Conservation (phyloP, 2,113 vertebrate species). For the Macrotis lagotis region DNA sequence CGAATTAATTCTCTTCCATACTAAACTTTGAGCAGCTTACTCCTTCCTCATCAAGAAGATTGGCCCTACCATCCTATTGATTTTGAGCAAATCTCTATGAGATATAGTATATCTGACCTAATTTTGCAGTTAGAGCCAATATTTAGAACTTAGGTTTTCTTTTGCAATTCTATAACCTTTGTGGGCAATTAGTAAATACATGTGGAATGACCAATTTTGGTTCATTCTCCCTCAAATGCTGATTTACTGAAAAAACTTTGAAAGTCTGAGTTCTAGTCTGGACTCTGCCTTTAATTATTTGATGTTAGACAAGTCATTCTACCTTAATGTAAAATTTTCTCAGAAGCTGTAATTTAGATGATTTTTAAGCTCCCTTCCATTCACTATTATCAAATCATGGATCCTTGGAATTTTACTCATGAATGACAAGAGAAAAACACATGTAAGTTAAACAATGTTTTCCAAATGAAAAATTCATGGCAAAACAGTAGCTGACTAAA, state of each 20-base stretch:
- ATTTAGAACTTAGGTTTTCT: not conserved
- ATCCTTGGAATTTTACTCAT: not conserved
- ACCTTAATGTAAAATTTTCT: not conserved
- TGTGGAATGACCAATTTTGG: not conserved
- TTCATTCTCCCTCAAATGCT: not conserved
- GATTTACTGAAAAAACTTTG: not conserved
- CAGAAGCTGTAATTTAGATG: not conserved
- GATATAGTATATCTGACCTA: not conserved
- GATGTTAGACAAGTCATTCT: not conserved
- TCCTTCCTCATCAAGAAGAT: not conserved
- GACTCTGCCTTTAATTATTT: not conserved
- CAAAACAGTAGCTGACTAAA: not conserved
- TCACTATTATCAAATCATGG: not conserved
- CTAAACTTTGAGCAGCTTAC: not conserved
- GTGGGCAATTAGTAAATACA: not conserved
- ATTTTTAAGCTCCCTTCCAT: not conserved
- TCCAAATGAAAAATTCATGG: not conserved
- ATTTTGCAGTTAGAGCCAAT: not conserved
- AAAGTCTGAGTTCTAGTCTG: not conserved
- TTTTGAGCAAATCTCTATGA: not conserved
- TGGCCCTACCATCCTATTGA: not conserved
- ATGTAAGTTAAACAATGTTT: too few relatives aligned
- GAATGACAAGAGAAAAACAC: not conserved
- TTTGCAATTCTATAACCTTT: not conserved
- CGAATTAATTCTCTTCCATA: not conserved